Evolutionary conservation across 2,888 invertebrate genomes (phyloP), one percentile per base, ranked within the genome.

Genomic region (Trissolcus brochymenae): DNA sequence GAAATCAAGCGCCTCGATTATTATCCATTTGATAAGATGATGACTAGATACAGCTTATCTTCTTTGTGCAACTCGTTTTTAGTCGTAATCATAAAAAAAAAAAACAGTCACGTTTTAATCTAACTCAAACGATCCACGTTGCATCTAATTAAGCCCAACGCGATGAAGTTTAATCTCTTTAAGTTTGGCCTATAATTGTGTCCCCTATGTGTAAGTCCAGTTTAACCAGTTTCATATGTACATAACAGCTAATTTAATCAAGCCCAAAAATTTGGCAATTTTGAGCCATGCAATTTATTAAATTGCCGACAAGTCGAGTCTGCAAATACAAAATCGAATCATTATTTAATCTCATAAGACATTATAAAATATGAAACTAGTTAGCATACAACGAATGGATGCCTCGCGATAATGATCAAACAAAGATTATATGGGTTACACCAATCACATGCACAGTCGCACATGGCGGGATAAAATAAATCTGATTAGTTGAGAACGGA

Each of bases 121-220:
- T 35, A 35, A 35, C 35, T 35, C 9, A 11, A 35, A 11, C 9
- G 11, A 35, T 11, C 35, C 60, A 65, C 46, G 17, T 51, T 60
- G 46, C 29, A 51, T 60, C 54, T 75, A 75, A 68, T 75, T 65
- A 68, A 46, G 64, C 55, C 55, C 60, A 17, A 43, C 46, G 49
- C 51, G 65, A 60, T 76, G 59, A 70, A 60, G 51, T 65, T 65
- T 43, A 76, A 76, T 76, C 65, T 76, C 70, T 75, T 64, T 59
- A 70, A 75, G 65, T 75, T 75, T 35, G 29, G 17, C 65, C 13
- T 35, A 35, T 65, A 55, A 65, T 64, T 60, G 43, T 74, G 40
- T 62, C 40, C 59, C 55, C 43, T 35, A 53, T 46, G 54, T 59
- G 41, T 60, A 49, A 68, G 65, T 75, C 75, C 60, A 50, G 59